These are phyloP conservation scores for Neodon shergylaensis DNA, from an alignment of 2,113 vertebrate species.

Conservation along the genomic window DNA sequence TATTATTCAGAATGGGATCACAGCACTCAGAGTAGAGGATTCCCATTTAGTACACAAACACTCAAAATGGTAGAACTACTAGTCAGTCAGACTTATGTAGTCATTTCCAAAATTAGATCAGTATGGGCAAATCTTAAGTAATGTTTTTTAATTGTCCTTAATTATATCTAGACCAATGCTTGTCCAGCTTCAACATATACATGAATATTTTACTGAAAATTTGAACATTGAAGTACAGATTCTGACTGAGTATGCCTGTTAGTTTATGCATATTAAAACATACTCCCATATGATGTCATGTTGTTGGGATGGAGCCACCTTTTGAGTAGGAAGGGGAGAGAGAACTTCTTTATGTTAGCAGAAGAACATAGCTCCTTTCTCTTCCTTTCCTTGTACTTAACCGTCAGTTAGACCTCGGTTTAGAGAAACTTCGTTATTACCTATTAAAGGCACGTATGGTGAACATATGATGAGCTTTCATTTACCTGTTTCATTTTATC, in stretches of 20 bases:
- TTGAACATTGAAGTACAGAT: conserved; percentile 27
- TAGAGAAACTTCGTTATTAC: neutral
- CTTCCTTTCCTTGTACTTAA: neutral
- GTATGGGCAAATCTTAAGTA: neutral
- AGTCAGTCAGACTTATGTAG: neutral
- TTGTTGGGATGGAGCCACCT: neutral
- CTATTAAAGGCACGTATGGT: neutral
- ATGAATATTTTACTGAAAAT: neutral
- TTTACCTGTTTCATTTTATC: neutral
- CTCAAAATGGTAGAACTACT: neutral
- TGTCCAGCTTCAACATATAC: neutral
- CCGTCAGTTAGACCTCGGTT: neutral
- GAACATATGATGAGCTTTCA: neutral
- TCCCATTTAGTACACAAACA: neutral
- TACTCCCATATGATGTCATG: neutral
- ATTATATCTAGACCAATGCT: conserved; percentile 27
- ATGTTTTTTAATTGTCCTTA: neutral
- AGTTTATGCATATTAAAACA: neutral
- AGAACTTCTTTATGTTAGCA: neutral
- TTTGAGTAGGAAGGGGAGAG: neutral
- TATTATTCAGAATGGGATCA: conserved; percentile 1
- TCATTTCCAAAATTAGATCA: neutral
- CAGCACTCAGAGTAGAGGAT: neutral
- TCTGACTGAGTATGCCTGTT: neutral
- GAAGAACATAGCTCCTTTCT: neutral